These are phyloP conservation scores for Megaceryle torquata DNA, from an alignment of 2,113 vertebrate species.

Conservation along the genomic window DNA sequence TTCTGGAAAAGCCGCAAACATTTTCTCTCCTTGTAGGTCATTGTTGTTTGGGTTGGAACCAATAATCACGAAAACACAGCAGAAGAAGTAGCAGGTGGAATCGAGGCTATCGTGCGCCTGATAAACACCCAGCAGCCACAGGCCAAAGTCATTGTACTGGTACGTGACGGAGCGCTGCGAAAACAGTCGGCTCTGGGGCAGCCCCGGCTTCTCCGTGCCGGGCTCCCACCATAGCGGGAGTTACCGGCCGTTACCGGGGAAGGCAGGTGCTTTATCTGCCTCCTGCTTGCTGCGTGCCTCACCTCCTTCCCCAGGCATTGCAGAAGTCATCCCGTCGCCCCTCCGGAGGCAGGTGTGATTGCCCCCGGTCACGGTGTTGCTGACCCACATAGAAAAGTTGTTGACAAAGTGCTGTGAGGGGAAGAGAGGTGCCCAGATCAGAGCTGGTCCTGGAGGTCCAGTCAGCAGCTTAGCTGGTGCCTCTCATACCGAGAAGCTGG, in stretches of 20 bases:
- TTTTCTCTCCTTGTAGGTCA: conserved; percentile 76
- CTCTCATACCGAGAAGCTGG: neutral
- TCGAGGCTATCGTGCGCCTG: conserved; percentile 87
- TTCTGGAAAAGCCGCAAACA: neutral
- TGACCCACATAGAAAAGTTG: fast-evolving
- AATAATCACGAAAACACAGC: conserved; percentile 94
- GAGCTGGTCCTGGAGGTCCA: neutral
- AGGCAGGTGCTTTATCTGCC: neutral
- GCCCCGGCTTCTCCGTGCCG: neutral
- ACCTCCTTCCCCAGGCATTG: neutral
- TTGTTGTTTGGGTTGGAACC: conserved; percentile 97
- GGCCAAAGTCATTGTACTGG: conserved; percentile 92
- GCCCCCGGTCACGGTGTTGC: fast-evolving
- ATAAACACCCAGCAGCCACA: conserved; percentile 88
- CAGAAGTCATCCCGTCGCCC: neutral
- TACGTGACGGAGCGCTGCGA: conserved; percentile 28
- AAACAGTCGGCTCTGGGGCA: neutral
- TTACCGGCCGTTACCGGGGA: fast-evolving
- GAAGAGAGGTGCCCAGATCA: neutral
- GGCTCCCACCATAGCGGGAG: neutral
- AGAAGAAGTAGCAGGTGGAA: conserved; percentile 92
- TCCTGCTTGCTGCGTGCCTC: neutral
- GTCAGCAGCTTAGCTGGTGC: neutral
- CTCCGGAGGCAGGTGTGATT: neutral
- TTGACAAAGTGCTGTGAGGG: too few relatives aligned